A percentile compares a stretch with the other conserved stretches of the same genome.
phyloP scores from a whole-genome alignment of 2,797 vertebrate species.

The Chaunax sp. region DNA sequence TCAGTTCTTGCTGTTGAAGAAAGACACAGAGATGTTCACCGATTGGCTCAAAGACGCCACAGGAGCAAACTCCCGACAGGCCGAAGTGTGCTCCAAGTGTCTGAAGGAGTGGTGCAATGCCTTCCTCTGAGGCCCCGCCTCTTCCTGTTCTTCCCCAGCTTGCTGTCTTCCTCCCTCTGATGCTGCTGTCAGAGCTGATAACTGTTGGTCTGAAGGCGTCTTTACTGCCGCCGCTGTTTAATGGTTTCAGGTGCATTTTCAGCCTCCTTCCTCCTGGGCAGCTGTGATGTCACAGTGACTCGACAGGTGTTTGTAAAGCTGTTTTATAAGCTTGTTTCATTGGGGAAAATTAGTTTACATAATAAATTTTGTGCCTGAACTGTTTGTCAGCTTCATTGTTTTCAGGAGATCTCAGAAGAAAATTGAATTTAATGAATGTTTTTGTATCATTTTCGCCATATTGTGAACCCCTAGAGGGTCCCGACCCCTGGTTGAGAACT shows the following conservation, averaged over 20 bases:
- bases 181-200: background rate
- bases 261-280: background rate
- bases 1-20: slow-evolving; percentile 79
- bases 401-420: too few relatives aligned
- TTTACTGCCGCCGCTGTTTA: background rate
- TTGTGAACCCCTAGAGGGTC: too few relatives aligned
- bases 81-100: slow-evolving; percentile 70
- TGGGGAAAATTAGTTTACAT: slow-evolving; percentile 8
- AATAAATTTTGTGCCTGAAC: slow-evolving; percentile 19
- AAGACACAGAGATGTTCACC: slow-evolving; percentile 72
- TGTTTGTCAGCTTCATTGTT: background rate
- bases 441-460: too few relatives aligned
- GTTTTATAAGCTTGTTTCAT: background rate
- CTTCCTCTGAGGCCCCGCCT: slow-evolving; percentile 71
- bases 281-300: background rate
- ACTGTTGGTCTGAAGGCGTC: background rate
- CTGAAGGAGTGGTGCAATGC: slow-evolving; percentile 79
- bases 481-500: too few relatives aligned
- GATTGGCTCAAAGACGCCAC: slow-evolving; percentile 80
- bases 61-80: slow-evolving; percentile 69
- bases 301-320: background rate
- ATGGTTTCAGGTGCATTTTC: background rate
- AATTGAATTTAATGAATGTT: too few relatives aligned
- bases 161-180: slow-evolving; percentile 3
- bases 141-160: background rate